Conservation (phyloP, 2,113 vertebrate species). For the Syngnathus typhle region DNA sequence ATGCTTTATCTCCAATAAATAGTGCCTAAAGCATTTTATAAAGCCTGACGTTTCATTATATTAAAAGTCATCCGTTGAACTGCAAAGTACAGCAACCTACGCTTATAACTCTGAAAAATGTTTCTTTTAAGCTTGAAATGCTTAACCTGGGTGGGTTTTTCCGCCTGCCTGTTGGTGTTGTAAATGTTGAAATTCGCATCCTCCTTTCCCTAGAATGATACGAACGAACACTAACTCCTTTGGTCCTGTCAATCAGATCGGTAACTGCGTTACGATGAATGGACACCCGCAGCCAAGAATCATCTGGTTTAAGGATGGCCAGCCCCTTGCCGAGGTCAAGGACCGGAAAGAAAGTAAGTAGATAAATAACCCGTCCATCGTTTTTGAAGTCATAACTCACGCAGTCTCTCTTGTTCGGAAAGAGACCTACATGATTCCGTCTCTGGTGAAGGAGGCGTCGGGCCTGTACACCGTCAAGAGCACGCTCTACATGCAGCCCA, state of each 20-base stretch:
- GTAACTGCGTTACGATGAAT: slow-evolving; percentile 70
- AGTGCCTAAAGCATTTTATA: too few relatives aligned
- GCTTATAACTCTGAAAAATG: too few relatives aligned
- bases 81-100: too few relatives aligned
- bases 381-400: neutral
- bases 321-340: slow-evolving; percentile 61
- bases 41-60: too few relatives aligned
- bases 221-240: neutral
- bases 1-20: too few relatives aligned
- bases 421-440: slow-evolving; percentile 69
- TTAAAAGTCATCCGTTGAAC: too few relatives aligned
- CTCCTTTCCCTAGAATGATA: too few relatives aligned
- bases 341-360: slow-evolving; percentile 67
- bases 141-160: too few relatives aligned
- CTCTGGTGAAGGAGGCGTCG: slow-evolving; percentile 75
- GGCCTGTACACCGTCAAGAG: slow-evolving; percentile 74
- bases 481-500: slow-evolving; percentile 70
- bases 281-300: slow-evolving; percentile 74
- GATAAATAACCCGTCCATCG: neutral
- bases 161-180: too few relatives aligned
- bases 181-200: too few relatives aligned
- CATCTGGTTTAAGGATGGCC: slow-evolving; percentile 76
- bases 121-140: too few relatives aligned
- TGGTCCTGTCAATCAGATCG: slow-evolving; percentile 51
- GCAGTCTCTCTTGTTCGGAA: slow-evolving; percentile 8